Conservation (phyloP, 1,140 invertebrate species). For the Drosophila cardini region DNA sequence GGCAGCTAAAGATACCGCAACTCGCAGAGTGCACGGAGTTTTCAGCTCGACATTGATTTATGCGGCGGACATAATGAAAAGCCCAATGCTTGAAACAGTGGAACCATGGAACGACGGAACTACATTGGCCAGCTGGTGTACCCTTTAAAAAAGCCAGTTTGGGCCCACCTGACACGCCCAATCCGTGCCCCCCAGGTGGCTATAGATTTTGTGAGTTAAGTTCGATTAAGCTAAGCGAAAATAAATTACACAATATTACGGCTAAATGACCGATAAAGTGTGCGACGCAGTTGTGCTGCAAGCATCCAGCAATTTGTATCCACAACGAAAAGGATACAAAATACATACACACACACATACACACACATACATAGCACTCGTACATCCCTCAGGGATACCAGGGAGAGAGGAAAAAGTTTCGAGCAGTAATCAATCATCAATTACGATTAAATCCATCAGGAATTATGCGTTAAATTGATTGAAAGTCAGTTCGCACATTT, state of each 20-base stretch:
- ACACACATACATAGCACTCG: conserved; percentile 2
- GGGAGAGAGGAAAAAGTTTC: conserved; percentile 24
- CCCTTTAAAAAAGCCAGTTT: neutral
- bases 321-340: neutral
- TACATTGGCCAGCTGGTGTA: conserved; percentile 7
- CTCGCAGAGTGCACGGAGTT: conserved; percentile 1
- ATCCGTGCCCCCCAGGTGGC: conserved; percentile 28
- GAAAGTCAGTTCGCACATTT: conserved; percentile 80
- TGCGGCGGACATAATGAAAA: conserved; percentile 35
- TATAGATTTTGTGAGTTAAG: conserved; percentile 35
- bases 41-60: conserved; percentile 48
- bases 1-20: conserved; percentile 13
- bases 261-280: conserved; percentile 61
- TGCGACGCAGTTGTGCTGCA: conserved; percentile 32
- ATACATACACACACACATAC: neutral
- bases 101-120: no score
- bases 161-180: neutral
- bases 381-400: neutral
- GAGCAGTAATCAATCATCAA: conserved; percentile 82
- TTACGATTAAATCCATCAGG: conserved; percentile 84
- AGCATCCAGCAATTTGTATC: conserved; percentile 30
- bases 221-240: conserved; percentile 79
- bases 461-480: conserved; percentile 85
- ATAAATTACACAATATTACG: conserved; percentile 81
- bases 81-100: neutral